Evolutionary conservation across 2,888 invertebrate species (phyloP), one percentile per base, ranked within the genome.

Genomic region (Papilio elwesi): DNA sequence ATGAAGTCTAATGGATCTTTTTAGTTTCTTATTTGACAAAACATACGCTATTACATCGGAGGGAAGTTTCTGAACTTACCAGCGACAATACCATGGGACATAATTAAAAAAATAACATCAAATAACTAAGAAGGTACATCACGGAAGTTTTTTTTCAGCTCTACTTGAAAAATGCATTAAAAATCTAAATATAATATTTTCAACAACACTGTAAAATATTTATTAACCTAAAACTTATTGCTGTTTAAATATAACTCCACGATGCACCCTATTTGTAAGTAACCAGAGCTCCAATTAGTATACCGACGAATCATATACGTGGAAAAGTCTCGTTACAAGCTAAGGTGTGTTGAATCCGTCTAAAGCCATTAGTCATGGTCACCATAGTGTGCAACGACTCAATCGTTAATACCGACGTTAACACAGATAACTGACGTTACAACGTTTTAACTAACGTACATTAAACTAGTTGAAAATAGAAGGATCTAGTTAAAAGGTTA

Each of bases 341-440:
- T 10, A 13, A 7, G 38, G 49, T 70, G 26, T 48, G 64, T 64
- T 53, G 13, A 70, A 64, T 64, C 7, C 64, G 48, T 70, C 36
- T 13, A 36, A 70, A 36, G 48, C 49, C 0, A 68, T 64, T 65
- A 68, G 62, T 62, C 59, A 57, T 65, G 70, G 68, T 43, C 15
- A 12, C 15, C 38, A 15, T 9, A 71, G n/a, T 72, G 53, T n/a
- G 52, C 47, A 66, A 49, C 53, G 68, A 55, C 53, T 59, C 49
- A 49, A 66, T 68, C 52, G 65, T 73, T 71, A 73, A 71, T 48
- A 55, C 47, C 55, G 16, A 73, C 59, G 26, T 65, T 62, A 52
- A 53, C 68, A 59, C 65, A 68, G 38, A 70, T 53, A 47, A 26
- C 15, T 53, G n/a, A n/a, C 52, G 26, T 51, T 26, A 49, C 8